phyloP scores from a whole-genome alignment of 2,888 invertebrate genomes.

The Drosophila kanekoi region DNA sequence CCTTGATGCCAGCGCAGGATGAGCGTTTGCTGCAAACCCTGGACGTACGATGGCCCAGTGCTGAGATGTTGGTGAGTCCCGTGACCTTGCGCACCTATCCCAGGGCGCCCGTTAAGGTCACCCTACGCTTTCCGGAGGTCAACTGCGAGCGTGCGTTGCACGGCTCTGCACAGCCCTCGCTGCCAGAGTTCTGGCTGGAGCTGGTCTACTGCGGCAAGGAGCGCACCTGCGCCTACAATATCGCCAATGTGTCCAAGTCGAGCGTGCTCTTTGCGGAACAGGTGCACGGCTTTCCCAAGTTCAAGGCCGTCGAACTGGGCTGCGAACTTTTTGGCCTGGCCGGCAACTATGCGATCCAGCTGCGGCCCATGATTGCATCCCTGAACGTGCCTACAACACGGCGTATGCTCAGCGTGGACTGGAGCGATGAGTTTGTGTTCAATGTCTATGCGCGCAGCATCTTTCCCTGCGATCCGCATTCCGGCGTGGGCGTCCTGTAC shows the following conservation, averaged over 20 bases:
- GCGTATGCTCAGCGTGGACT: slow-evolving; percentile 87
- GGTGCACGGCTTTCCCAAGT: slow-evolving; percentile 90
- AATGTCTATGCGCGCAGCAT: slow-evolving; percentile 94
- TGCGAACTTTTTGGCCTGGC: slow-evolving; percentile 94
- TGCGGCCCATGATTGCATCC: slow-evolving; percentile 89
- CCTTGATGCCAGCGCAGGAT: slow-evolving; percentile 78
- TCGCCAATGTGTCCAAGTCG: slow-evolving; percentile 85
- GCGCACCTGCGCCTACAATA: slow-evolving; percentile 88
- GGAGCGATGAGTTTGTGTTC: slow-evolving; percentile 94
- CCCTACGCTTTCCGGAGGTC: slow-evolving; percentile 90
- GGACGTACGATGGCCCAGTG: slow-evolving; percentile 93
- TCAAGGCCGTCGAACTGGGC: slow-evolving; percentile 88
- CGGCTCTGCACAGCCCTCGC: slow-evolving; percentile 82
- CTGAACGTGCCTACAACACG: slow-evolving; percentile 84
- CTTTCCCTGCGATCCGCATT: slow-evolving; percentile 91
- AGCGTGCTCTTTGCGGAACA: slow-evolving; percentile 92
- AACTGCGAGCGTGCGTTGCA: slow-evolving; percentile 86
- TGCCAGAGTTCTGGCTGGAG: slow-evolving; percentile 91
- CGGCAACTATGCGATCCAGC: slow-evolving; percentile 91
- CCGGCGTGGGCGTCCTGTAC: slow-evolving; percentile 91
- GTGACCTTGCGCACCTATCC: slow-evolving; percentile 93
- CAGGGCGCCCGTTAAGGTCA: slow-evolving; percentile 90
- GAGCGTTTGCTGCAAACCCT: slow-evolving; percentile 86
- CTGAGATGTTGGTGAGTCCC: slow-evolving; percentile 90
- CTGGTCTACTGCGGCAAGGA: slow-evolving; percentile 92